Percentiles rank a stretch among this genome's conserved stretches.
Conservation (phyloP, 2,888 invertebrate genomes). For the Hirtodrosophila duncani region DNA sequence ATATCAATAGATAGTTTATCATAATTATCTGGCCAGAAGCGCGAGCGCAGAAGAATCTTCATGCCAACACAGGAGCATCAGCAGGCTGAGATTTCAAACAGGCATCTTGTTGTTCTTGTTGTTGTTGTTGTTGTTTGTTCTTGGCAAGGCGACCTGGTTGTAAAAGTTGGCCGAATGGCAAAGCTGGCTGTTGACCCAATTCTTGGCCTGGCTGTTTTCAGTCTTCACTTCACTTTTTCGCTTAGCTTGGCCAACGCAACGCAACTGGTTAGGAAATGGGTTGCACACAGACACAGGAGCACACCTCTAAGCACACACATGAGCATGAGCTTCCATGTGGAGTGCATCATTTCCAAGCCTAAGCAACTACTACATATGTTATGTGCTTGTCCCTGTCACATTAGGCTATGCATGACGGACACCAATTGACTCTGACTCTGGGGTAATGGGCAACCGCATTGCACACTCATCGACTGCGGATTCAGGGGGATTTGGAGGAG, state of each 20-base stretch:
- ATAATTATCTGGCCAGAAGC: slow-evolving; percentile 34
- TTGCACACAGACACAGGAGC: slow-evolving; percentile 24
- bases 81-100: slow-evolving; percentile 18
- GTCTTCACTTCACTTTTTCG: slow-evolving; percentile 70
- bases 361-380: slow-evolving; percentile 37
- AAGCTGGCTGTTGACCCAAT: slow-evolving; percentile 60
- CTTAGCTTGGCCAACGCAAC: slow-evolving; percentile 14
- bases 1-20: slow-evolving; percentile 47
- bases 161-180: no score
- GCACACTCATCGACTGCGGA: slow-evolving; percentile 10
- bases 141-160: slow-evolving; percentile 49
- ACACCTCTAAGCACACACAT: no score
- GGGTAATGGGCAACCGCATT: slow-evolving; percentile 57
- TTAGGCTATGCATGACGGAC: slow-evolving; percentile 60
- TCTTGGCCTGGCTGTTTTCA: slow-evolving; percentile 39
- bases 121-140: slow-evolving; percentile 26
- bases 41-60: slow-evolving; percentile 7
- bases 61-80: slow-evolving; percentile 7
- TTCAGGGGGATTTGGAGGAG: slow-evolving; percentile 9
- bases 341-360: no score
- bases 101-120: no score
- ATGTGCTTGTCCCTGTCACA: slow-evolving; percentile 43
- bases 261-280: slow-evolving; percentile 52
- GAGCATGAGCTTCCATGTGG: no score
- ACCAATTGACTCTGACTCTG: slow-evolving; percentile 17